Percentiles rank a stretch among this genome's conserved stretches.
phyloP scores from a whole-genome alignment of 2,888 invertebrate genomes.

The Andrena fulva region DNA sequence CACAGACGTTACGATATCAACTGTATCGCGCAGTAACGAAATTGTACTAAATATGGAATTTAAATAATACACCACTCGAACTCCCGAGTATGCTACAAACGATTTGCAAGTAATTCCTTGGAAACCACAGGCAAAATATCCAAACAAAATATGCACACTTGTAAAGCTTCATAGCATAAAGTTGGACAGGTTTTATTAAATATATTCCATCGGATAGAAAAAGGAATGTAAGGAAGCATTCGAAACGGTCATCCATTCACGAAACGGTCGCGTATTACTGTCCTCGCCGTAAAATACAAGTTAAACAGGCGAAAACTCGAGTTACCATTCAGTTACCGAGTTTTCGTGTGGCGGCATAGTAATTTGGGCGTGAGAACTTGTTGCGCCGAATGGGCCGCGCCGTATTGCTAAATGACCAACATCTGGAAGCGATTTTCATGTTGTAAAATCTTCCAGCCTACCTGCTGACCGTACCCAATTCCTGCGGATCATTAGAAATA shows the following conservation, averaged over 20 bases:
- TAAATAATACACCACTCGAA: neutral
- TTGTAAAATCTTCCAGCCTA: conserved; percentile 76
- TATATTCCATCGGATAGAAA: neutral
- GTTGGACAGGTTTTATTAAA: neutral
- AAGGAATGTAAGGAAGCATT: neutral
- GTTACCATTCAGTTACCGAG: conserved; percentile 53
- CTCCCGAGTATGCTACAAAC: neutral
- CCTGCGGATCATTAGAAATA: conserved; percentile 61
- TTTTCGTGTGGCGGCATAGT: conserved; percentile 77
- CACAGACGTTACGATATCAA: neutral
- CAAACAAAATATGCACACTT: neutral
- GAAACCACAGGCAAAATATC: neutral
- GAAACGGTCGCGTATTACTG: neutral
- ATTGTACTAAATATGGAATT: neutral
- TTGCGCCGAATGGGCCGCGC: conserved; percentile 64
- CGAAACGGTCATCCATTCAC: neutral
- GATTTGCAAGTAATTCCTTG: neutral
- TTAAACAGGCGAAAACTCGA: conserved; percentile 55
- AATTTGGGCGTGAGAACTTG: conserved; percentile 78
- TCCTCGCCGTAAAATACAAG: neutral
- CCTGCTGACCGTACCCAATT: conserved; percentile 56
- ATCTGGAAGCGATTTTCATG: conserved; percentile 82
- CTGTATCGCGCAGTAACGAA: neutral
- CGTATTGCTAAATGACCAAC: conserved; percentile 73
- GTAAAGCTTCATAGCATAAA: neutral